Base-by-base conservation (phyloP, 2,797 vertebrate species). In the Ambastaia sidthimunki region DNA sequence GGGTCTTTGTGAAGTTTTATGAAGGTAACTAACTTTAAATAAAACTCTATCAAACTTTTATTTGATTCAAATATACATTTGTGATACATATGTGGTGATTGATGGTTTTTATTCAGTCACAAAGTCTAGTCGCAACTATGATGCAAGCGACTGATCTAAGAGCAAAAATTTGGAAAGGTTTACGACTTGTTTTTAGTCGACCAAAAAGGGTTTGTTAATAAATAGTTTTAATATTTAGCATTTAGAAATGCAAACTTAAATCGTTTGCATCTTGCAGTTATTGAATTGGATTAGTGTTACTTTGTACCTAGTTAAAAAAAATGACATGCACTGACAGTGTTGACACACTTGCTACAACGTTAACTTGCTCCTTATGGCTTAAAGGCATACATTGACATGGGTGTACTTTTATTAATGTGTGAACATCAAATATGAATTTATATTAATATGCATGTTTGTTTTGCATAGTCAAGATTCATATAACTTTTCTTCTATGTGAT, bases 1-100 rank as follows among this genome's bases (percentile, higher is more conserved):
- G 7, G 75, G 72, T 80, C 59, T 71, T 74, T 19, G 19, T 19
- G 57, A 76, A 55, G 76, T 80, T 83, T 41, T 31, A 59, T 55
- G 48, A 88, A 89, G 87, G 88, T 88, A 87, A 86, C 80, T 78
- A 55, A 50, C 13, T 71, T 28, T 28, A 28, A 28, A 28, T 28
- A 2, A 28, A 28, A 28, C 28, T 28, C 28, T 28, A 4, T 2
- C 28, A 28, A 28, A 28, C 28, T 16, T 1, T 4, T 12, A 4
- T 68, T n/a, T 52, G 57, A 55, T 41, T 37, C 10, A 13, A 23
- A 13, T 57, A 3, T 4, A 7, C 10, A 12, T 12, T 21, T 1
- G 6, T 57, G 3, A 3, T 4, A 7, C 10, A 12, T 12, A 11
- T 1, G 6, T 57, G 3, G 3, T 21, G 21, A 23, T 0, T 57